phyloP scores from a whole-genome alignment of 2,888 invertebrate genomes.

The Neoaliturus tenellus region DNA sequence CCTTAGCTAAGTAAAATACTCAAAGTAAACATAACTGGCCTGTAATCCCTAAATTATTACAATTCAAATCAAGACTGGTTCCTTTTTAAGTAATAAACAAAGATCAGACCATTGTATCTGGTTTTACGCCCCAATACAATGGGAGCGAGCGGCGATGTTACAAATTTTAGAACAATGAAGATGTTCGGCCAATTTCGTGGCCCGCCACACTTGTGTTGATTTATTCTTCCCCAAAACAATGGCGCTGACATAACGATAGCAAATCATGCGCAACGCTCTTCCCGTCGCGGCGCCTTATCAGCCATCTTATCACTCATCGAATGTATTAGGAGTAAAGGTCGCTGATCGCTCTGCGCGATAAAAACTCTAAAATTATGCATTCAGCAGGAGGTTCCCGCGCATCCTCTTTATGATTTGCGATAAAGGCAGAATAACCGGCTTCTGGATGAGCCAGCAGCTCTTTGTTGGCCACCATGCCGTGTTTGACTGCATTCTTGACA shows the following conservation, averaged over 20 bases:
- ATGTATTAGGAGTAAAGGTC: slow-evolving; percentile 51
- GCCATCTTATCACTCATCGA: slow-evolving; percentile 23
- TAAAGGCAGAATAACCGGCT: slow-evolving; percentile 11
- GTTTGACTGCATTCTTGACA: slow-evolving; percentile 18
- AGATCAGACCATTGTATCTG: too few species aligned
- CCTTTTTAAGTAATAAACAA: too few species aligned
- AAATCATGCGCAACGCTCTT: slow-evolving; percentile 31
- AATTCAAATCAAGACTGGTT: too few species aligned
- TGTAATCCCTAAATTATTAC: too few species aligned
- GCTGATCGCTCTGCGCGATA: not conserved
- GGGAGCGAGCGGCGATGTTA: not conserved
- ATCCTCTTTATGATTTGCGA: slow-evolving; percentile 41
- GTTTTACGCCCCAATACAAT: not conserved
- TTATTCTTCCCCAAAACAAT: slow-evolving; percentile 19
- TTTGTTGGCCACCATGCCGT: not conserved
- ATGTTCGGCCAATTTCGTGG: slow-evolving; percentile 25
- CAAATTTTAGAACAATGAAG: slow-evolving; percentile 46
- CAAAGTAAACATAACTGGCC: too few species aligned
- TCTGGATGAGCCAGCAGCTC: not conserved
- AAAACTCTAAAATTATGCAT: slow-evolving; percentile 40
- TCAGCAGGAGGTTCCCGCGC: slow-evolving; percentile 29
- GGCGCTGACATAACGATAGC: slow-evolving; percentile 45
- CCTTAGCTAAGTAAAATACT: too few species aligned
- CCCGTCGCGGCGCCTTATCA: not conserved
- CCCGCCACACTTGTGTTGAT: slow-evolving; percentile 31